A percentile compares a stretch with the other conserved stretches of the same genome.
Evolutionary conservation across 92 coral and sea anemone genomes (phyloP).

Genomic region (Micromussa lordhowensis): DNA sequence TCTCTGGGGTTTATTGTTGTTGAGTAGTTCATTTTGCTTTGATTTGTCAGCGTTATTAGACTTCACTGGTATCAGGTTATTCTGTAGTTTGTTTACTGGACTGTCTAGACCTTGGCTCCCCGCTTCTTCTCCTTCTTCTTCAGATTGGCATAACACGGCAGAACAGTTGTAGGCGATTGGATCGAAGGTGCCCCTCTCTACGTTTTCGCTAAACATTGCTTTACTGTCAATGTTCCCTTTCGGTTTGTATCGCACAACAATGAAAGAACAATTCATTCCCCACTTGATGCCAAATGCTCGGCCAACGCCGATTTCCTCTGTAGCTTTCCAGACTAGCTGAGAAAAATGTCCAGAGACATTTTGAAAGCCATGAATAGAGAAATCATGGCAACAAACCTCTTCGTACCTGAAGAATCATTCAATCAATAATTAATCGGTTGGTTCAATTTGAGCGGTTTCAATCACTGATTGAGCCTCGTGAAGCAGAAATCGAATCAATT

Average conservation of each 20-base stretch:
- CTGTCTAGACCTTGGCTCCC: not conserved
- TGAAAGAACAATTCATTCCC: conserved; percentile 90
- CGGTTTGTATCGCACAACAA: conserved; percentile 88
- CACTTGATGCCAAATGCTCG: conserved; percentile 79
- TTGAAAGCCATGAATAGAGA: conserved; percentile 72
- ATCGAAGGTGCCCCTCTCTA: conserved; percentile 80
- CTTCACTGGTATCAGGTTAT: not conserved
- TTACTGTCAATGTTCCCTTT: conserved; percentile 69
- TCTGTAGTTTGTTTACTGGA: not conserved
- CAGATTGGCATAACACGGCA: not conserved
- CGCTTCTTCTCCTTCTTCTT: not conserved
- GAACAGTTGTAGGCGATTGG: conserved; percentile 68
- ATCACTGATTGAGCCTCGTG: not conserved
- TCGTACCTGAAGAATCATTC: conserved; percentile 76
- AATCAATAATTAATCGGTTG: not conserved
- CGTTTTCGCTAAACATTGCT: conserved; percentile 51
- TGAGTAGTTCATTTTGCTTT: not conserved
- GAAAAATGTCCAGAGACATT: conserved; percentile 85
- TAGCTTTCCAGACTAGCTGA: conserved; percentile 91
- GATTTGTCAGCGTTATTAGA: not conserved
- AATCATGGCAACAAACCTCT: conserved; percentile 87
- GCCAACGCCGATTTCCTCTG: conserved; percentile 83
- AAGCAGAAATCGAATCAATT: too few relatives aligned
- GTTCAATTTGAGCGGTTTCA: too few relatives aligned
- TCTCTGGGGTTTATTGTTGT: not conserved